phyloP scores from a whole-genome alignment of 2,113 vertebrate species.

The Strigops habroptila region DNA sequence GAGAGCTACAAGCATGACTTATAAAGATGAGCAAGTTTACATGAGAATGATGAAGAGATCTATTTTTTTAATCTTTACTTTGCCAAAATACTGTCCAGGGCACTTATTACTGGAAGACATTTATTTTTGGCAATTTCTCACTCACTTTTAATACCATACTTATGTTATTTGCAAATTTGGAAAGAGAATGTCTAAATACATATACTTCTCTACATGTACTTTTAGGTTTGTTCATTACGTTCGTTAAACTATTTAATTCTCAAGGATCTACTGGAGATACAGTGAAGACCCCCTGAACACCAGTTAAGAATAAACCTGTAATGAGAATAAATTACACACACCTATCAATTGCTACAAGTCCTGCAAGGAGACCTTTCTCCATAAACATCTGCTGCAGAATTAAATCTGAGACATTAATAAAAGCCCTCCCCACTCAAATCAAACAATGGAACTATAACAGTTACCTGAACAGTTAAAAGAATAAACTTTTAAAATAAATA shows the following conservation, averaged over 20 bases:
- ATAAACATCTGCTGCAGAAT: conserved; percentile 67
- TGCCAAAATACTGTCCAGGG: conserved; percentile 33
- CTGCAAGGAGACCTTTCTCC: conserved; percentile 49
- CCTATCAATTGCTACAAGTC: conserved; percentile 60
- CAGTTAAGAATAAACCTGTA: conserved; percentile 67
- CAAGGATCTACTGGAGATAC: conserved; percentile 30
- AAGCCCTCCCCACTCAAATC: conserved; percentile 37
- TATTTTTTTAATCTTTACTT: not conserved
- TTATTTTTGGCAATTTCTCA: conserved; percentile 11
- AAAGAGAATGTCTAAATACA: not conserved
- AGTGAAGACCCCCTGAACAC: conserved; percentile 33
- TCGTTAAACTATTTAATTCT: conserved; percentile 52
- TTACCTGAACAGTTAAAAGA: conserved; percentile 72
- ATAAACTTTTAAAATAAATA: conserved; percentile 80
- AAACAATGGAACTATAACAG: conserved; percentile 66
- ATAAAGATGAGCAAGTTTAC: conserved; percentile 58
- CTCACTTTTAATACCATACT: not conserved
- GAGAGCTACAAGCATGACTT: conserved; percentile 64
- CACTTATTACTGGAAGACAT: not conserved
- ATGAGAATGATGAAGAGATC: conserved; percentile 37
- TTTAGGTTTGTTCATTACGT: conserved; percentile 34
- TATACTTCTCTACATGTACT: not conserved
- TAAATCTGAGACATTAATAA: conserved; percentile 68
- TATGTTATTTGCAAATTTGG: not conserved
- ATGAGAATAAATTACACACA: conserved; percentile 66